Conservation (phyloP, 2,797 vertebrate species). For the Chloroceryle amazona region DNA sequence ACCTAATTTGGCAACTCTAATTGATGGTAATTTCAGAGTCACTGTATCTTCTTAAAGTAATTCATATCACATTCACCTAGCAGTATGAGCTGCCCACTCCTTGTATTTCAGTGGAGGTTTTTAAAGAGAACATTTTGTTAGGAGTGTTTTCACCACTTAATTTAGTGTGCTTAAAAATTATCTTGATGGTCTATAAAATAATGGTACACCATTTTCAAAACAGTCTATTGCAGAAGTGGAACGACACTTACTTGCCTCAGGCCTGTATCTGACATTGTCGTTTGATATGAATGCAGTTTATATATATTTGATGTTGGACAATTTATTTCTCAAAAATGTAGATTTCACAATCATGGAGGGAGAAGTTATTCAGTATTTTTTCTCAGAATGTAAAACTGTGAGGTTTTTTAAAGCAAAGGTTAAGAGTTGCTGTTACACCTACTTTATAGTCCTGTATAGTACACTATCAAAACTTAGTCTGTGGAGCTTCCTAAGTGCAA, state of each 20-base stretch:
- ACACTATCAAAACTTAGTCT: background rate
- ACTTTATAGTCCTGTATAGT: background rate
- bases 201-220: background rate
- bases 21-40: slow-evolving; percentile 47
- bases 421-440: background rate
- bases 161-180: background rate
- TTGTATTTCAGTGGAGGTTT: slow-evolving; percentile 29
- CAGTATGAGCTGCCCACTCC: slow-evolving; percentile 17
- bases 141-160: slow-evolving; percentile 31
- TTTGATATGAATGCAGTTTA: background rate
- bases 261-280: background rate
- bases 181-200: slow-evolving; percentile 30
- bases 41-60: slow-evolving; percentile 43
- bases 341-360: background rate
- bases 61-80: slow-evolving; percentile 12
- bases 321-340: background rate
- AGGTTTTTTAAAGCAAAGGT: background rate
- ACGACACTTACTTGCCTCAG: background rate
- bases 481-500: background rate
- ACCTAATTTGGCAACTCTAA: slow-evolving; percentile 64
- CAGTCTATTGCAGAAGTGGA: background rate
- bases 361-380: background rate
- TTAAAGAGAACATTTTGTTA: slow-evolving; percentile 51
- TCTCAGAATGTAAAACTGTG: background rate
- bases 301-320: background rate